A percentile compares a stretch with the other conserved stretches of the same genome.
Conservation (phyloP, 2,888 invertebrate species). For the Drosophila neonasuta region DNA sequence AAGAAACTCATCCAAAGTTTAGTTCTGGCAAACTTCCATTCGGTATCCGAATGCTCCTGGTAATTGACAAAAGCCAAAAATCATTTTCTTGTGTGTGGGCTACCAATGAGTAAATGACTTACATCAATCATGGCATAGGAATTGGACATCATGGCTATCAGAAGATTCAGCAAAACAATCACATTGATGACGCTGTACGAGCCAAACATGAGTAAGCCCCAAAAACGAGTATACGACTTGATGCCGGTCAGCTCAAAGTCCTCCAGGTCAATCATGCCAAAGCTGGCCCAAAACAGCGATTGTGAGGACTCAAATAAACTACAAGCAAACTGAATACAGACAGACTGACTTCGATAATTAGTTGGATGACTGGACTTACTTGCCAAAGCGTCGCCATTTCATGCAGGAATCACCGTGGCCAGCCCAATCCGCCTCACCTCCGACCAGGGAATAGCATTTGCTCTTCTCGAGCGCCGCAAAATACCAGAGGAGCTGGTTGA, state of each 20-base stretch:
- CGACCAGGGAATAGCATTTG: constrained; percentile 88
- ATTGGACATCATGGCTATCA: constrained; percentile 99
- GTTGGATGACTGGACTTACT: constrained; percentile 84
- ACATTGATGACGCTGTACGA: constrained; percentile 97
- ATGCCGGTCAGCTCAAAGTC: constrained; percentile 94
- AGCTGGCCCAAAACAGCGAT: constrained; percentile 97
- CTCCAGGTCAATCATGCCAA: constrained; percentile 94
- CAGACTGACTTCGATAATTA: constrained; percentile 46
- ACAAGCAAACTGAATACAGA: constrained; percentile 35
- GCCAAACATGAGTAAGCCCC: constrained; percentile 97
- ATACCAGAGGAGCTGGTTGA: constrained; percentile 97
- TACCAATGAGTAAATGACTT: constrained; percentile 80
- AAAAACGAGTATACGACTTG: constrained; percentile 95
- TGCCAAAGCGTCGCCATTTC: constrained; percentile 93
- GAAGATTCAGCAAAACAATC: constrained; percentile 94
- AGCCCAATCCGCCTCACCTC: constrained; percentile 89
- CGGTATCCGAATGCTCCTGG: constrained; percentile 95
- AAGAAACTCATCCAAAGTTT: constrained; percentile 98
- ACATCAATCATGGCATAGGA: constrained; percentile 96
- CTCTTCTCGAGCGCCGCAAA: constrained; percentile 92
- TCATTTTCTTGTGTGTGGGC: constrained; percentile 7
- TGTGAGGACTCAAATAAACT: constrained; percentile 97
- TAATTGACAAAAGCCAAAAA: constrained; percentile 14
- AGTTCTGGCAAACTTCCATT: constrained; percentile 98
- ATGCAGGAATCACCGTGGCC: constrained; percentile 89